A percentile compares a stretch with the other conserved stretches of the same genome.
Evolutionary conservation across 2,797 vertebrate species (phyloP).

Genomic region (Pseudochromis fuscus): DNA sequence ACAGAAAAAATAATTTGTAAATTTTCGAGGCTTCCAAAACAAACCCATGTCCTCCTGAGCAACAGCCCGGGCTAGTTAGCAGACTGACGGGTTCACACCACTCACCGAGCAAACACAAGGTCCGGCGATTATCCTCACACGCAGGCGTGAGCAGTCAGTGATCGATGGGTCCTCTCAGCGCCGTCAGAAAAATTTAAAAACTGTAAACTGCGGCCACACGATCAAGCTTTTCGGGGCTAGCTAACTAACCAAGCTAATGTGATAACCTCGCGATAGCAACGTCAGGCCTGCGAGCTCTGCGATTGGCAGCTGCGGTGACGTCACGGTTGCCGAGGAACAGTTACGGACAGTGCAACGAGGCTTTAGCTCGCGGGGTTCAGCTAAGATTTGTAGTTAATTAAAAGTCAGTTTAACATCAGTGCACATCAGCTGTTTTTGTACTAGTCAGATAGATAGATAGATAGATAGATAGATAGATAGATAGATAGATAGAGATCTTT

Average conservation of each 20-base stretch:
- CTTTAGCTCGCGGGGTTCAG: no score
- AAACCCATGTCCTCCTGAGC: constrained; percentile 68
- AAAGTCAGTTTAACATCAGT: no score
- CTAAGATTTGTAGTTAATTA: no score
- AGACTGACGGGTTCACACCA: constrained; percentile 35
- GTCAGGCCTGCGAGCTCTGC: constrained; percentile 30
- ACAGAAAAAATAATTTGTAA: constrained; percentile 12
- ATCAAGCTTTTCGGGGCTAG: constrained; percentile 57
- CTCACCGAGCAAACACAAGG: constrained; percentile 68
- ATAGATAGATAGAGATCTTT: no score
- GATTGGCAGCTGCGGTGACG: constrained; percentile 71
- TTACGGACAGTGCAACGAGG: not conserved
- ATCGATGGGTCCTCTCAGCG: not conserved
- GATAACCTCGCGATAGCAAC: constrained; percentile 74
- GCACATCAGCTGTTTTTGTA: no score
- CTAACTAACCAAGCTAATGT: constrained; percentile 71
- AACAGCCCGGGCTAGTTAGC: constrained; percentile 65
- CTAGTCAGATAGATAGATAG: no score
- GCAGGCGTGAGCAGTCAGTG: constrained; percentile 18
- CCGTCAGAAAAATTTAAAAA: constrained; percentile 9
- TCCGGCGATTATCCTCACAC: constrained; percentile 47
- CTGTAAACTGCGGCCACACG: constrained; percentile 24
- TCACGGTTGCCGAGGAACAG: constrained; percentile 82
- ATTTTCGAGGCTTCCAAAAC: constrained; percentile 71
- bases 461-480: no score